Base-by-base conservation (phyloP, 2,797 vertebrate genomes). In the Lagocephalus sceleratus region DNA sequence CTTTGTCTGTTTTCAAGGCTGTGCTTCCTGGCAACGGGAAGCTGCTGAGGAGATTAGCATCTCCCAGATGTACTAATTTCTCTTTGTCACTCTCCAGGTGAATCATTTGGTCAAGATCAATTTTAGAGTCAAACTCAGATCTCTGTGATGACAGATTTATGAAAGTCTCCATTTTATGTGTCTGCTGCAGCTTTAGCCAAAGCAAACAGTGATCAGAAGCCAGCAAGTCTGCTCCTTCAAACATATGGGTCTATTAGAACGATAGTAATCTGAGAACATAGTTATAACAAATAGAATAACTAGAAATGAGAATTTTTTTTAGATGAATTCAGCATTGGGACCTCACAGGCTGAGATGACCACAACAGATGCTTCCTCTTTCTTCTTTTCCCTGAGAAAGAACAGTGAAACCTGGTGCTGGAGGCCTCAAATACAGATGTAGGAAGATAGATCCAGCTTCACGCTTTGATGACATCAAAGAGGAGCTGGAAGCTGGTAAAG, bases 321-420 rank as follows among this genome's bases (percentile, higher is more conserved):
- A 46, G 11, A 58, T 57, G 6, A 7, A 54, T 51, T 65, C 16
- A 15, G 41, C 44, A 43, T 26, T 39, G 10, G 3, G 41, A n/a
- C 20, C 38, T 59, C 71, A 68, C 60, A 67, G 64, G 70, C 63
- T 56, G 50, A 60, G 26, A 73, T 77, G 63, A 81, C 68, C 67
- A 17, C 29, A 44, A 22, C 83, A 85, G 71, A 82, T 83, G 81
- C 70, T 74, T 53, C 44, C 52, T 20, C 14, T 46, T 63, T 46
- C 1, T 48, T 39, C 47, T 57, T 6, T 11, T 39, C 46, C 23
- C 39, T 44, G 21, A 44, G 57, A 78, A 73, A 52, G 54, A 65
- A 51, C 29, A 1, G 14, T 42, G 3, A 53, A 72, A 51, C 32
- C 55, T 57, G 20, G 35, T 1, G 2, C n/a, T 44, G 38, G 29